Base-by-base conservation (phyloP, 2,888 invertebrate species). In the Tetheella fluctuosa region DNA sequence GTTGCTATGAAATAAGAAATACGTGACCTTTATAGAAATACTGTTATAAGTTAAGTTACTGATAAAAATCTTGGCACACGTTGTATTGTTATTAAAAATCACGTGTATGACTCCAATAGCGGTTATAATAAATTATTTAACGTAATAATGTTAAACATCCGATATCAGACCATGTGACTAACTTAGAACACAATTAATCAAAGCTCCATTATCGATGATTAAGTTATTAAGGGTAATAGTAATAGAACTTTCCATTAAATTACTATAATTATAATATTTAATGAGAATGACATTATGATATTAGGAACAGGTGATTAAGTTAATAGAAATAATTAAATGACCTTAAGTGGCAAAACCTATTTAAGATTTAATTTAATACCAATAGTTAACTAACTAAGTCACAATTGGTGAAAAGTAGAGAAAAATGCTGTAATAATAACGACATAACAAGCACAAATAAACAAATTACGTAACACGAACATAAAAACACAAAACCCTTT, bases 401-500 rank as follows among this genome's bases (percentile, higher is more conserved):
- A 30, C 0, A 10, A 8, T 1, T 1, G 10, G n/a, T n/a, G n/a
- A n/a, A 15, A 39, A 39, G 39, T 5, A 7, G 64, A 69, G 65
- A 63, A 62, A 65, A 70, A 65, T 70, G 73, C 77, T 76, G 74
- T 68, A 71, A 70, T 48, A 20, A 20, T 10, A 48, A 48, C 48
- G 20, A 62, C 67, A 73, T n/a, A n/a, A n/a, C n/a, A 13, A 37
- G 37, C 37, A 37, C 42, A 73, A 78, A 74, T 66, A 81, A 79
- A 79, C 70, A 77, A 76, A 77, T 88, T 85, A 80, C 80, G 76
- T 81, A 85, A 88, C 70, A 64, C 61, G 58, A 67, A 70, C 77
- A 83, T 82, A 85, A 87, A 84, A 81, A 77, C 77, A 78, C 78
- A 83, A 85, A 30, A 83, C 83, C 75, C 75, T 71, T 80, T 80